Conservation (phyloP, 2,113 vertebrate genomes). For the Nerophis lumbriciformis region DNA sequence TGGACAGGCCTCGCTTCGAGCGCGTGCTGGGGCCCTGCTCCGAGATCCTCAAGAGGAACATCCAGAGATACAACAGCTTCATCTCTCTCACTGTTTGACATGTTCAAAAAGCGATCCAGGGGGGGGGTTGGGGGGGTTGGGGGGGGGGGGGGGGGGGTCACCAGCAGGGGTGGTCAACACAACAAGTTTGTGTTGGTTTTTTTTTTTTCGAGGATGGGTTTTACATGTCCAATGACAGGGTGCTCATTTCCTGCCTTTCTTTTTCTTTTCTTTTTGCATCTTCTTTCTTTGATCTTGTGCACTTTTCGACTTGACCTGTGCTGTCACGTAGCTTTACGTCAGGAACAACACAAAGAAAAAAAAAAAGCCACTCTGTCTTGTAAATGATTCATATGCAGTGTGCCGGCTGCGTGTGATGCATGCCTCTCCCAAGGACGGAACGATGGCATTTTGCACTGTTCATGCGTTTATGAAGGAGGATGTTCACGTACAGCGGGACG, state of each 20-base stretch:
- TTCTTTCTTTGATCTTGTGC: conserved; percentile 63
- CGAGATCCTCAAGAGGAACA: conserved; percentile 95
- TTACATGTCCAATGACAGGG: conserved; percentile 37
- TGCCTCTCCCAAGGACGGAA: conserved; percentile 28
- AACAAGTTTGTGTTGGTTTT: conserved; percentile 38
- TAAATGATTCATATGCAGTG: conserved; percentile 51
- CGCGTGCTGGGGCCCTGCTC: conserved; percentile 94
- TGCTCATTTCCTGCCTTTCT: conserved; percentile 55
- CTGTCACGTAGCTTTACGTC: conserved; percentile 75
- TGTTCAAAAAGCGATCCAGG: no score
- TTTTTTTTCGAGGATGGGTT: conserved; percentile 27
- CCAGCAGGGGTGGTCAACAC: conserved; percentile 45
- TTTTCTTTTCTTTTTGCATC: conserved; percentile 39
- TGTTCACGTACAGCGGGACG: conserved; percentile 38
- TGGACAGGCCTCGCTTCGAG: conserved; percentile 94
- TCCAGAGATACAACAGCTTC: conserved; percentile 98
- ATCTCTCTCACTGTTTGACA: conserved; percentile 92
- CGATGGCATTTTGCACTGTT: conserved; percentile 33
- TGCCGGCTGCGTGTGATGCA: conserved; percentile 60
- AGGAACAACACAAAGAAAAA: conserved; percentile 40
- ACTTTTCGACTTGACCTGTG: conserved; percentile 71
- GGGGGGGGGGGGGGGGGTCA: conserved; percentile 4
- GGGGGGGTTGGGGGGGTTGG: no score
- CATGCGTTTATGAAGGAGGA: conserved; percentile 36
- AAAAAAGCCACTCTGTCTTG: conserved; percentile 25